phyloP scores from a whole-genome alignment of 2,797 vertebrate genomes.

The Cercopithecus mitis region DNA sequence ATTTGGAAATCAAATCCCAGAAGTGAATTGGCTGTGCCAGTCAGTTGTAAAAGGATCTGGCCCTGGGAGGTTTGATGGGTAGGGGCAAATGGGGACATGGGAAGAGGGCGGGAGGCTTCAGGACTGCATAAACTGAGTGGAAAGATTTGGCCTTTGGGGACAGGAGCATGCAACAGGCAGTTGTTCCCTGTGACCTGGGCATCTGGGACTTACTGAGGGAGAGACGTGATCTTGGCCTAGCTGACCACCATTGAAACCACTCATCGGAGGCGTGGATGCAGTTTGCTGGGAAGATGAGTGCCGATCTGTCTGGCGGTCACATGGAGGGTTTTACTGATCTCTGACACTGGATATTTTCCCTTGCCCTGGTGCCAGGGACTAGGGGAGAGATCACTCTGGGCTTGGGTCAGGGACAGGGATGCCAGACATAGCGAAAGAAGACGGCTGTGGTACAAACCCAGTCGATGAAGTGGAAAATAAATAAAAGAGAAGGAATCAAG shows the following conservation, averaged over 20 bases:
- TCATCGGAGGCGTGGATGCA: not conserved
- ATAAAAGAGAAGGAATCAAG: not conserved
- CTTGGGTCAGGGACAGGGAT: not conserved
- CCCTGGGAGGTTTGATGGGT: not conserved
- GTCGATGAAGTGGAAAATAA: not conserved
- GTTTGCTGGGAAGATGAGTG: not conserved
- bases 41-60: not conserved
- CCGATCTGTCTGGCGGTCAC: not conserved
- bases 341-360: constrained; percentile 47
- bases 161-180: not conserved
- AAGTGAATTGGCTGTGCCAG: not conserved
- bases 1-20: constrained; percentile 17
- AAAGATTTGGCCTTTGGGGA: constrained; percentile 47
- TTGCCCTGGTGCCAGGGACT: constrained; percentile 25
- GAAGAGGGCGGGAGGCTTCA: not conserved
- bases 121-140: not conserved
- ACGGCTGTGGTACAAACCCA: not conserved
- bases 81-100: not conserved
- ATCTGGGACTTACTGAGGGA: not conserved
- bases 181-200: not conserved
- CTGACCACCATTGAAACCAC: not conserved
- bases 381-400: not conserved
- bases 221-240: not conserved
- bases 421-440: not conserved
- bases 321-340: constrained; percentile 53